Conservation (phyloP, 1,140 invertebrate species). For the Megalonaias nervosa region DNA sequence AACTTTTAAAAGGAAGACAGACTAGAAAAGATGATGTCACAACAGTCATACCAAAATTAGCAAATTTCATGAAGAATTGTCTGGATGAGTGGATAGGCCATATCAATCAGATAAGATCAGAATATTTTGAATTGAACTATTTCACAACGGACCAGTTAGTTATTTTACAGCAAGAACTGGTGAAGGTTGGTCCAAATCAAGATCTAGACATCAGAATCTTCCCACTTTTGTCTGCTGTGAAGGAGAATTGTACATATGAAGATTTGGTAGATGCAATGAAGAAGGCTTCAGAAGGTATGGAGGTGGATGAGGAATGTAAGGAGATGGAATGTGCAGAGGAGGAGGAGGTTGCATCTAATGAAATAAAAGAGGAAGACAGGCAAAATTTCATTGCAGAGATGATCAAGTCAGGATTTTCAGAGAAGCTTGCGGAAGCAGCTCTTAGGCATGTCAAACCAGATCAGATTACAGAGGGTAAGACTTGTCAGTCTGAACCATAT, state of each 20-base stretch:
- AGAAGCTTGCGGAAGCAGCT: too few relatives aligned
- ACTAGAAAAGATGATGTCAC: background rate
- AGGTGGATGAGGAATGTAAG: background rate
- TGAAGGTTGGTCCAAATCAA: constrained; percentile 25
- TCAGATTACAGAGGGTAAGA: constrained; percentile 29
- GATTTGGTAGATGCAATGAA: constrained; percentile 35
- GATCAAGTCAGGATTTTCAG: too few relatives aligned
- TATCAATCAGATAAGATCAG: constrained; percentile 36
- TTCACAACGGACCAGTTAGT: constrained; percentile 59
- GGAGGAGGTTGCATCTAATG: background rate
- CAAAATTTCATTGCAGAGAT: constrained; percentile 11
- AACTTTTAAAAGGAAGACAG: constrained; percentile 12
- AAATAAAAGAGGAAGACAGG: background rate
- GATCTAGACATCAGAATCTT: constrained; percentile 26
- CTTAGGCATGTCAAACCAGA: background rate
- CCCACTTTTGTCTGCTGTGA: constrained; percentile 38
- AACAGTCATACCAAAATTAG: constrained; percentile 32
- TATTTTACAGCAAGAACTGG: constrained; percentile 47
- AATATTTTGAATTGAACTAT: constrained; percentile 50
- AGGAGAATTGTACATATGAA: constrained; percentile 31
- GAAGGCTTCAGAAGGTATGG: constrained; percentile 35
- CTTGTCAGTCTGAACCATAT: too few relatives aligned
- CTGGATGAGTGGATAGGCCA: constrained; percentile 50
- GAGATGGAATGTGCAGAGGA: constrained; percentile 8
- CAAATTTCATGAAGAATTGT: constrained; percentile 54